phyloP scores from a whole-genome alignment of 2,888 invertebrate species.

The Gasteruption jaculator region DNA sequence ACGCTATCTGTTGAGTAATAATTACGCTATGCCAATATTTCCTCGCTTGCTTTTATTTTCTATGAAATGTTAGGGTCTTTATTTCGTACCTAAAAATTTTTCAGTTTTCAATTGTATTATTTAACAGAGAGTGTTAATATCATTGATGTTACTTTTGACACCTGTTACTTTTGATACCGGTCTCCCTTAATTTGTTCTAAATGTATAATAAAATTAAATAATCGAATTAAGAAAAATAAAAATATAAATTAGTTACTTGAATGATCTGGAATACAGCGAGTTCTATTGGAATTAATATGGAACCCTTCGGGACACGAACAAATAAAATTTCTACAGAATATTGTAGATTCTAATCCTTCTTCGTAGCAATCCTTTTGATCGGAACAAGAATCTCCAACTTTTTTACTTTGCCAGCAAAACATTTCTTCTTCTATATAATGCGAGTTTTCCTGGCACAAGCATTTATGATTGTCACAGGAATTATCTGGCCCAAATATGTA shows the following conservation, averaged over 20 bases:
- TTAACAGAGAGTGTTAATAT: no score
- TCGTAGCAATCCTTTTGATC: slow-evolving; percentile 33
- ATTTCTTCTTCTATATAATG: slow-evolving; percentile 29
- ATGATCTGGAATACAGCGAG: slow-evolving; percentile 23
- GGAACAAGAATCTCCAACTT: slow-evolving; percentile 29
- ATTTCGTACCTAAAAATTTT: no score
- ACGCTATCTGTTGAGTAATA: no score
- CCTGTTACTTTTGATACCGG: no score
- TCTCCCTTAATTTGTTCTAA: no score
- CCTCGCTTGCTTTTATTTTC: no score
- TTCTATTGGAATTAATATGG: slow-evolving; percentile 19
- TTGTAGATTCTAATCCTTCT: slow-evolving; percentile 9
- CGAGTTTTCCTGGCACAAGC: slow-evolving; percentile 33
- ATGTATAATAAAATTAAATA: no score
- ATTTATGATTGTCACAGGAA: slow-evolving; percentile 25
- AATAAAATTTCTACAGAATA: slow-evolving; percentile 23
- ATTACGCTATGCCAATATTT: no score
- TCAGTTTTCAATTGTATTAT: no score
- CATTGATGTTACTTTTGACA: no score
- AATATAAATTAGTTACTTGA: slow-evolving; percentile 12
- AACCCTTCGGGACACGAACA: slow-evolving; percentile 31
- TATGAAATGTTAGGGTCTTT: no score
- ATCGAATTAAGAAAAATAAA: no score
- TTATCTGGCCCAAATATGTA: slow-evolving; percentile 38
- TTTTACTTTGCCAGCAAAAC: slow-evolving; percentile 40